phyloP scores from a whole-genome alignment of 92 coral and sea anemone genomes.

The Palythoa heliodiscus region DNA sequence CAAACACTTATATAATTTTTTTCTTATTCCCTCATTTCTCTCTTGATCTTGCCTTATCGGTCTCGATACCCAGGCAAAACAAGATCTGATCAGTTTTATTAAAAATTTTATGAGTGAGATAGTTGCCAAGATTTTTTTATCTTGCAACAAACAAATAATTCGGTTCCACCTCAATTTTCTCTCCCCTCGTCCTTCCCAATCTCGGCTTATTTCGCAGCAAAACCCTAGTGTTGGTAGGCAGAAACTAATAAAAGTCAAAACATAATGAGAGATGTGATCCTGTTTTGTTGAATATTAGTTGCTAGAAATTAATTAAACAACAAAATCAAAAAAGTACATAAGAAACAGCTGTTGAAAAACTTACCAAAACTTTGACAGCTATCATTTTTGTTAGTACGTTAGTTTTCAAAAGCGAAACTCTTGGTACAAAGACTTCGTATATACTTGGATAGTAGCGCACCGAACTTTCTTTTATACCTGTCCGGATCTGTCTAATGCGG shows the following conservation, averaged over 20 bases:
- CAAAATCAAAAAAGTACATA: not conserved
- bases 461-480: slow-evolving; percentile 4
- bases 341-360: not conserved
- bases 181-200: too few relatives aligned
- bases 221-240: too few relatives aligned
- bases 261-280: not conserved
- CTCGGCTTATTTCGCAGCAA: too few relatives aligned
- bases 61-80: too few relatives aligned
- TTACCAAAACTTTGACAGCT: slow-evolving; percentile 24
- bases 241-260: not conserved
- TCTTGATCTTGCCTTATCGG: too few relatives aligned
- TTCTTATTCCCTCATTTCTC: too few relatives aligned
- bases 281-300: not conserved
- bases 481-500: slow-evolving; percentile 3
- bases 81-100: too few relatives aligned
- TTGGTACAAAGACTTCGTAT: not conserved
- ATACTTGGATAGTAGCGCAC: not conserved
- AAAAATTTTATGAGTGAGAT: too few relatives aligned
- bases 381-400: not conserved
- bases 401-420: not conserved
- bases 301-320: not conserved
- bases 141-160: too few relatives aligned
- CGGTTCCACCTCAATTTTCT: too few relatives aligned
- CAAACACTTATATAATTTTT: too few relatives aligned
- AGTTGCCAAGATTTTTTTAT: too few relatives aligned